These are phyloP conservation scores for Paralichthys olivaceus DNA, from an alignment of 2,113 vertebrate genomes.

Conservation along the genomic window DNA sequence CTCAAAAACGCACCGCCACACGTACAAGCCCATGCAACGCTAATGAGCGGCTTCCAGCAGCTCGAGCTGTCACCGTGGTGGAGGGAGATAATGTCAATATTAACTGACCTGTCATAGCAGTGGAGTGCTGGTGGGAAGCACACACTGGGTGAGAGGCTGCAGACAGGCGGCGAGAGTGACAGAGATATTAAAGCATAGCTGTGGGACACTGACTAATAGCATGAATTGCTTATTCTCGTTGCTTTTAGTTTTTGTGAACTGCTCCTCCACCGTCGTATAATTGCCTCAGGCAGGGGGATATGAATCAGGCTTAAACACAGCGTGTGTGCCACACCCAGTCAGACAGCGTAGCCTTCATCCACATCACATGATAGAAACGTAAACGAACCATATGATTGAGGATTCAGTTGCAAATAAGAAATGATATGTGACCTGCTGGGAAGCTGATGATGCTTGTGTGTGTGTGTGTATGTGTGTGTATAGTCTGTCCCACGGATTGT, in stretches of 20 bases:
- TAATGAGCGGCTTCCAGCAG: constrained; percentile 74
- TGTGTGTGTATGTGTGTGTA: not conserved
- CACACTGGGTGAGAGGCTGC: constrained; percentile 54
- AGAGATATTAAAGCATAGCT: constrained; percentile 39
- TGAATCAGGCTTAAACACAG: constrained; percentile 33
- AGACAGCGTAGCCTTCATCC: constrained; percentile 18
- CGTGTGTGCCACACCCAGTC: constrained; percentile 20
- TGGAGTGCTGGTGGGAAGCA: constrained; percentile 40
- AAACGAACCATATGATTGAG: not conserved
- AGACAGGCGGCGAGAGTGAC: constrained; percentile 10
- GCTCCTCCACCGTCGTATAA: constrained; percentile 29
- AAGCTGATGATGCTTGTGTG: not conserved
- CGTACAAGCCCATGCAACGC: constrained; percentile 39
- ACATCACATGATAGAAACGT: constrained; percentile 7
- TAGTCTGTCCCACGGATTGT: too few species aligned
- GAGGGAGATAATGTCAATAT: constrained; percentile 76
- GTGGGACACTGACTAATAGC: constrained; percentile 39
- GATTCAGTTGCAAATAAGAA: not conserved
- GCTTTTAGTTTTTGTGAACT: constrained; percentile 26
- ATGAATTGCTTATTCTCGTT: constrained; percentile 41
- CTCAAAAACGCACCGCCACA: constrained; percentile 2
- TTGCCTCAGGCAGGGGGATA: constrained; percentile 36
- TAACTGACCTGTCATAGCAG: constrained; percentile 74
- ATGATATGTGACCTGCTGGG: not conserved
- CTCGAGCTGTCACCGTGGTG: constrained; percentile 66